Conservation (phyloP, 2,888 invertebrate genomes). For the Kryphioiulus occultus region DNA sequence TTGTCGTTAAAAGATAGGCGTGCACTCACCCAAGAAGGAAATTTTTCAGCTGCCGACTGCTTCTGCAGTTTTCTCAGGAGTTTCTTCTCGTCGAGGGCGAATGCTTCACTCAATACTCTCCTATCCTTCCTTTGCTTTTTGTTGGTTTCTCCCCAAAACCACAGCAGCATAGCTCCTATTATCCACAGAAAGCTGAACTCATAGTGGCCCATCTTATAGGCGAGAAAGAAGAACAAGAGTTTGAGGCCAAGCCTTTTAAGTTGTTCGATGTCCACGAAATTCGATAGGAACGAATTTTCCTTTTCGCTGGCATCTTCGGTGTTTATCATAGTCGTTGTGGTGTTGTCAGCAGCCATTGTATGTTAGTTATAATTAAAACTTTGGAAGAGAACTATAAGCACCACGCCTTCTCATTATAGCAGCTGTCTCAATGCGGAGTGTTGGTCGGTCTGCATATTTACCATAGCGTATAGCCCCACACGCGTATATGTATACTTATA, state of each 20-base stretch:
- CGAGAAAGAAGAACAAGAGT: slow-evolving; percentile 41
- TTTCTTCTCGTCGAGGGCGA: slow-evolving; percentile 81
- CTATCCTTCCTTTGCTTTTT: slow-evolving; percentile 76
- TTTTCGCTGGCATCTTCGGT: not conserved
- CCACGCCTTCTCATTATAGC: not conserved
- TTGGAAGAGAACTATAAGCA: not conserved
- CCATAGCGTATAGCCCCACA: too few species aligned
- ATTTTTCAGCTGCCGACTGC: slow-evolving; percentile 75
- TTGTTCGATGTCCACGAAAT: not conserved
- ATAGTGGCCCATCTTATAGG: slow-evolving; percentile 59
- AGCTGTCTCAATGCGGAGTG: not conserved
- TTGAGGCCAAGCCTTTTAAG: slow-evolving; percentile 5
- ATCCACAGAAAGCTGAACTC: slow-evolving; percentile 85
- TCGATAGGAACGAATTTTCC: not conserved
- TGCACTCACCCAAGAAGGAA: slow-evolving; percentile 87
- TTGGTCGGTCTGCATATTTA: too few species aligned
- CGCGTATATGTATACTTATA: not conserved
- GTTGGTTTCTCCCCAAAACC: slow-evolving; percentile 81
- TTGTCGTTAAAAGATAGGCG: too few species aligned
- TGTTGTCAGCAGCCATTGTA: not conserved
- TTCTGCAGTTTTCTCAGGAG: slow-evolving; percentile 73
- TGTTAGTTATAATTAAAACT: not conserved
- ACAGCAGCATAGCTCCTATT: slow-evolving; percentile 78
- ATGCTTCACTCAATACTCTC: slow-evolving; percentile 78
- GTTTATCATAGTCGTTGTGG: not conserved